These are phyloP conservation scores for Tricholauxania praeusta DNA, from an alignment of 2,888 invertebrate species.

Conservation along the genomic window DNA sequence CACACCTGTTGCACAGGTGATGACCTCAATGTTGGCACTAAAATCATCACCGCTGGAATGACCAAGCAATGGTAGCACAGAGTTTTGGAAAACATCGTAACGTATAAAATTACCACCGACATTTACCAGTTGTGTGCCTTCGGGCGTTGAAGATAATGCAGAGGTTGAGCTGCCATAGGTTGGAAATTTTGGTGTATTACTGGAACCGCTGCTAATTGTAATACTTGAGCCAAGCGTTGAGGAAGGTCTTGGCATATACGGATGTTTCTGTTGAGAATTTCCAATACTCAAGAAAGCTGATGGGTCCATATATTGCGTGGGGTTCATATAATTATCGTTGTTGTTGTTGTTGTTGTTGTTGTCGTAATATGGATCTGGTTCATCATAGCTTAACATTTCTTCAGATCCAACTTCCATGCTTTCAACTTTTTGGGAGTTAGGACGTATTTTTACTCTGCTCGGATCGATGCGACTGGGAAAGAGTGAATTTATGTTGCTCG, in stretches of 20 bases:
- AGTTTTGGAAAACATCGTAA: conserved; percentile 62
- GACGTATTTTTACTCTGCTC: conserved; percentile 58
- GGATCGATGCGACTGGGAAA: conserved; percentile 55
- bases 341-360: conserved; percentile 38
- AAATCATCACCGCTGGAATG: conserved; percentile 47
- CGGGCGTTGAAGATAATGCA: conserved; percentile 28
- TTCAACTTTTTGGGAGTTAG: conserved; percentile 63
- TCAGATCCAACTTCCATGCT: conserved; percentile 54
- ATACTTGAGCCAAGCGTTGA: conserved; percentile 21
- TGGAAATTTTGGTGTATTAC: conserved; percentile 46
- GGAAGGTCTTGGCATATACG: conserved; percentile 14
- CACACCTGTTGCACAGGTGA: conserved; percentile 67
- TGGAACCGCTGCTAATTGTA: conserved; percentile 23
- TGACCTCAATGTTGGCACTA: conserved; percentile 61
- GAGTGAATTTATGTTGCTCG: conserved; percentile 39
- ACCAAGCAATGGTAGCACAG: conserved; percentile 59
- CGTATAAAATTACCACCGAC: conserved; percentile 63
- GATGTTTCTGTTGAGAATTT: conserved; percentile 24
- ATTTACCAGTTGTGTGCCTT: conserved; percentile 58
- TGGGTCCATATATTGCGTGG: conserved; percentile 49
- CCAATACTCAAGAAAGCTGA: conserved; percentile 45
- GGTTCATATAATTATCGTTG: background rate
- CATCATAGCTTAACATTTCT: conserved; percentile 48
- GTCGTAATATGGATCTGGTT: conserved; percentile 52
- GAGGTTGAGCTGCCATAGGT: conserved; percentile 26